Base-by-base conservation (phyloP, 2,113 vertebrate species). In the Eudorcas thomsonii region DNA sequence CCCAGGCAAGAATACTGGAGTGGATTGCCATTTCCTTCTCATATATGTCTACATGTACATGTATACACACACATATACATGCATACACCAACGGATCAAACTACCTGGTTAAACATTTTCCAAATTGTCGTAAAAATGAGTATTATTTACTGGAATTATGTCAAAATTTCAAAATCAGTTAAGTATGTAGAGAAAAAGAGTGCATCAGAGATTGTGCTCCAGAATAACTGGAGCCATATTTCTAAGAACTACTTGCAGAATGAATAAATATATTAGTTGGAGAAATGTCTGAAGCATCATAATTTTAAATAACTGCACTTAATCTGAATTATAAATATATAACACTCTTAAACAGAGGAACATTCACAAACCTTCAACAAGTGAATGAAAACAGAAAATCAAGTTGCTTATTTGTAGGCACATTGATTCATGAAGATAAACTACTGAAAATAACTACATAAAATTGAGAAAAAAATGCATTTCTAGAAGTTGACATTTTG, bases 401-500 rank as follows among this genome's bases (percentile, higher is more conserved):
- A n/a, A 77, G 21, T 80, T 84, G 52, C n/a, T 85, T 85, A 45
- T 80, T 74, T 80, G 6, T 48, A 92, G 50, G 1, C 5, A 96
- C 19, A 60, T n/a, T 86, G 26, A 88, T 77, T 91, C 12, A 90
- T 64, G 62, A 5, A 85, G 21, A 87, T 57, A 5, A 28, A 55
- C n/a, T 96, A 64, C 16, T 57, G 19, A 96, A 95, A 96, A 71
- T 36, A 36, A 88, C 87, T 94, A 30, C 15, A 78, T 6, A 95
- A 10, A 92, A 96, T 30, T 9, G 25, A 77, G 23, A 81, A 89
- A 81, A 97, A 77, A 11, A 93, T 57, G 2, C 59, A 88, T 87
- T 80, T 81, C 10, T 21, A 67, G 80, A 91, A 74, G 13, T 3
- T 93, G 60, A 74, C 9, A 86, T 94, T 94, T 89, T 97, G 39